Evolutionary conservation across 2,888 invertebrate species (phyloP).

Genomic region (Electrophaes corylata): DNA sequence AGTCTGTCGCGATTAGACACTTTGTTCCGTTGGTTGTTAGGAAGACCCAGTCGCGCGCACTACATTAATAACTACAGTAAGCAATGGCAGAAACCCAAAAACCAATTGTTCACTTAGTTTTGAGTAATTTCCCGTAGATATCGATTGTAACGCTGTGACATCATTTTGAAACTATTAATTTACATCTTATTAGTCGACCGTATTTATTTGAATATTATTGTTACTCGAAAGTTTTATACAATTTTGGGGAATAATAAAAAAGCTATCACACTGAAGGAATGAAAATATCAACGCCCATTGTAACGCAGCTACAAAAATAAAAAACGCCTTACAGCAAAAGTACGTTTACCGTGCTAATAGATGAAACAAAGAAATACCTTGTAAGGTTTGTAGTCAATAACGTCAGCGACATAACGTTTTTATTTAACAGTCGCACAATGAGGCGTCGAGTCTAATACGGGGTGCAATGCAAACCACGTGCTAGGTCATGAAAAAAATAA

Average conservation of each 20-base stretch:
- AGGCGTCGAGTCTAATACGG: constrained; percentile 38
- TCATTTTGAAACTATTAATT: too few species aligned
- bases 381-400: constrained; percentile 42
- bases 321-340: constrained; percentile 49
- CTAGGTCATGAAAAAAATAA: constrained; percentile 52
- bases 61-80: too few species aligned
- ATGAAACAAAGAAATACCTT: constrained; percentile 53
- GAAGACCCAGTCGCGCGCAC: too few species aligned
- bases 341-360: constrained; percentile 53
- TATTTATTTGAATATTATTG: too few species aligned
- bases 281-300: neutral
- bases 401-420: constrained; percentile 38
- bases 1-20: too few species aligned
- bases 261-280: neutral
- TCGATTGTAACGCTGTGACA: too few species aligned
- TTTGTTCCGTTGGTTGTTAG: too few species aligned
- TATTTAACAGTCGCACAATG: constrained; percentile 32
- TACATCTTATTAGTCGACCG: too few species aligned
- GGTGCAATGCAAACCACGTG: constrained; percentile 47
- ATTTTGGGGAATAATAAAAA: neutral
- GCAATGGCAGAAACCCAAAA: too few species aligned
- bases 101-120: too few species aligned
- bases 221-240: too few species aligned
- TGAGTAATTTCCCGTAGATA: too few species aligned
- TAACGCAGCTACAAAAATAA: constrained; percentile 36